These are phyloP conservation scores for Dyspetes luteomarginatus DNA, from an alignment of 2,888 invertebrate species.

Conservation along the genomic window DNA sequence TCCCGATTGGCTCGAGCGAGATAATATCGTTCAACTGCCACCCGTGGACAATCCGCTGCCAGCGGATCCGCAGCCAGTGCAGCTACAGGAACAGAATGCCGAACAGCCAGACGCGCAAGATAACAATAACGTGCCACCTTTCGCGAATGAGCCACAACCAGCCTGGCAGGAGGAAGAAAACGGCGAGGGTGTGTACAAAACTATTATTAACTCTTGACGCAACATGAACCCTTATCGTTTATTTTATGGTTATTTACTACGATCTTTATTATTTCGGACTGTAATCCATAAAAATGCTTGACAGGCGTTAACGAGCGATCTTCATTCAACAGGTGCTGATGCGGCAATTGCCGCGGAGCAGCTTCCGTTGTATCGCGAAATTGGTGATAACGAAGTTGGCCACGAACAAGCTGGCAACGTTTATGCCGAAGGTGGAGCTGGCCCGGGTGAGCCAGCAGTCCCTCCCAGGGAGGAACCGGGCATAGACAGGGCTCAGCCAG, in stretches of 20 bases:
- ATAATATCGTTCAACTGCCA: constrained; percentile 84
- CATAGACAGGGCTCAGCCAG: constrained; percentile 68
- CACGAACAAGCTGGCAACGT: constrained; percentile 84
- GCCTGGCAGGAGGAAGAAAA: constrained; percentile 76
- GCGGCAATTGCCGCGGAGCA: constrained; percentile 50
- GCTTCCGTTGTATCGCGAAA: constrained; percentile 64
- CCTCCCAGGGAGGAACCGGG: constrained; percentile 74
- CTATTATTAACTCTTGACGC: not conserved
- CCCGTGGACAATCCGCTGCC: constrained; percentile 84
- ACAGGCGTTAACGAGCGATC: no score
- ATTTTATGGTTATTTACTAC: no score
- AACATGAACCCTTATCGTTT: no score
- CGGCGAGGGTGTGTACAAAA: constrained; percentile 69
- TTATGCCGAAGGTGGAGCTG: constrained; percentile 79
- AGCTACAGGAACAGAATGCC: constrained; percentile 71
- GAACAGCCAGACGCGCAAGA: constrained; percentile 77
- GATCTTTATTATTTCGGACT: no score
- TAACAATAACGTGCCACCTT: constrained; percentile 82
- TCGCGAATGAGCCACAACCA: constrained; percentile 79
- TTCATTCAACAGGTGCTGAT: constrained; percentile 39
- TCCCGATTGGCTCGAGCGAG: constrained; percentile 96
- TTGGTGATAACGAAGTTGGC: constrained; percentile 62
- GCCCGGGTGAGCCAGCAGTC: constrained; percentile 65
- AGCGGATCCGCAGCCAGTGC: constrained; percentile 76
- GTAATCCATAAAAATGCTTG: no score